Percentiles rank a stretch among this genome's conserved stretches.
Conservation (phyloP, 2,113 vertebrate genomes). For the Dryoscopus gambensis region DNA sequence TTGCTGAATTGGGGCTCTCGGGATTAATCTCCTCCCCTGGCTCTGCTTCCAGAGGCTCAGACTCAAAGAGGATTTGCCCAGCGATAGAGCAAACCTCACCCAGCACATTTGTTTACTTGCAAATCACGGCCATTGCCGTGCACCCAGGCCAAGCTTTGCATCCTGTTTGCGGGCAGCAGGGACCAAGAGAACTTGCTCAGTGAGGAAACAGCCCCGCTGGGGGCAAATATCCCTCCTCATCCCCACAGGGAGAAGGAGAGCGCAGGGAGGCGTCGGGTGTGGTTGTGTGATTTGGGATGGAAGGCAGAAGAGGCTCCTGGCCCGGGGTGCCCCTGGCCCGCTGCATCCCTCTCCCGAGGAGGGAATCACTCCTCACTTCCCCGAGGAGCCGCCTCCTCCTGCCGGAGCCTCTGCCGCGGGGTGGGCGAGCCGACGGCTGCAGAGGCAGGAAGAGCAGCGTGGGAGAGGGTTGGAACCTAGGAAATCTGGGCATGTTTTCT, state of each 20-base stretch:
- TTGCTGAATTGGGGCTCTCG: background rate
- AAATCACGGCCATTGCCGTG: rapidly evolving
- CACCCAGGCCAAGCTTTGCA: background rate
- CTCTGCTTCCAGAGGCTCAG: background rate
- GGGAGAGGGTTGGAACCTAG: constrained; percentile 39
- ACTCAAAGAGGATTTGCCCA: background rate
- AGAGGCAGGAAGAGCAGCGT: background rate
- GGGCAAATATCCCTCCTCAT: background rate
- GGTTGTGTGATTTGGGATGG: too few species aligned
- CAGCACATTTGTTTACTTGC: background rate
- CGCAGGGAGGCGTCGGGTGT: too few species aligned
- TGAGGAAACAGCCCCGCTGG: rapidly evolving
- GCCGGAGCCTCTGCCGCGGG: background rate
- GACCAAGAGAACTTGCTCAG: background rate
- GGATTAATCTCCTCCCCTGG: background rate
- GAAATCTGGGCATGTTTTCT: constrained; percentile 58
- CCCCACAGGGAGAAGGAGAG: background rate
- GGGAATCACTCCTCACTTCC: background rate
- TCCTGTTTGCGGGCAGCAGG: background rate
- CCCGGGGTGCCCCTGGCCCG: background rate
- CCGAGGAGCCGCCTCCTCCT: background rate
- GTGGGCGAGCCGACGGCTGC: background rate
- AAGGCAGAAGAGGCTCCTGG: background rate
- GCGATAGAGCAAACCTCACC: background rate
- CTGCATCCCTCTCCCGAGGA: background rate